Conservation (phyloP, 1,140 invertebrate genomes). For the Daktulosphaira vitifoliae region DNA sequence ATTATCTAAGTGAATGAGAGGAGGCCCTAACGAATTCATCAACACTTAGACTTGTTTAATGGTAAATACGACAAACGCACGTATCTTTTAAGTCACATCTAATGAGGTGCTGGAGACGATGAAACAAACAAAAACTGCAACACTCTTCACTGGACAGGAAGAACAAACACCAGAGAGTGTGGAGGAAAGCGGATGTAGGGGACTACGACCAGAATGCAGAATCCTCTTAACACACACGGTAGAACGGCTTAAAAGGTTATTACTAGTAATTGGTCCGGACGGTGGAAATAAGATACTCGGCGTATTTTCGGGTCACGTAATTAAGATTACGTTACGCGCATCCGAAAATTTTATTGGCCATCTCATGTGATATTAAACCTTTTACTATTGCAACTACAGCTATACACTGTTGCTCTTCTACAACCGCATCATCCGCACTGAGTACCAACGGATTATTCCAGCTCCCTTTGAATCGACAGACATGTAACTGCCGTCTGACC, state of each 20-base stretch:
- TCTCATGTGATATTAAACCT: not conserved
- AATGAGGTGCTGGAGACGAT: too few relatives aligned
- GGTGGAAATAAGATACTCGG: slow-evolving; percentile 26
- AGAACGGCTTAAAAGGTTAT: slow-evolving; percentile 29
- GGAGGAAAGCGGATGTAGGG: not conserved
- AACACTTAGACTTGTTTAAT: too few relatives aligned
- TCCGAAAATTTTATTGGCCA: slow-evolving; percentile 22
- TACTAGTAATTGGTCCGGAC: slow-evolving; percentile 29
- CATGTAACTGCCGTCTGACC: too few relatives aligned
- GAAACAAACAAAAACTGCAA: too few relatives aligned
- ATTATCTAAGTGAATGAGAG: too few relatives aligned
- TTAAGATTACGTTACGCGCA: slow-evolving; percentile 32
- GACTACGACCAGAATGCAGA: slow-evolving; percentile 1
- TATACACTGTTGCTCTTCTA: not conserved
- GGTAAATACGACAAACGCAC: too few relatives aligned
- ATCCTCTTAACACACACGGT: slow-evolving; percentile 19
- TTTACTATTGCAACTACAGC: not conserved
- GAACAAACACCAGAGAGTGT: not conserved
- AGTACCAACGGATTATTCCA: not conserved
- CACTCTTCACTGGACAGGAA: too few relatives aligned
- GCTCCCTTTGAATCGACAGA: not conserved
- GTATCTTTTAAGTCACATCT: too few relatives aligned
- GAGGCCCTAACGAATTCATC: too few relatives aligned
- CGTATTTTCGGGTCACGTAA: slow-evolving; percentile 32
- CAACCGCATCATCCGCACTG: not conserved